Base-by-base conservation (phyloP, 1,140 invertebrate species). In the Tetranychus urticae region DNA sequence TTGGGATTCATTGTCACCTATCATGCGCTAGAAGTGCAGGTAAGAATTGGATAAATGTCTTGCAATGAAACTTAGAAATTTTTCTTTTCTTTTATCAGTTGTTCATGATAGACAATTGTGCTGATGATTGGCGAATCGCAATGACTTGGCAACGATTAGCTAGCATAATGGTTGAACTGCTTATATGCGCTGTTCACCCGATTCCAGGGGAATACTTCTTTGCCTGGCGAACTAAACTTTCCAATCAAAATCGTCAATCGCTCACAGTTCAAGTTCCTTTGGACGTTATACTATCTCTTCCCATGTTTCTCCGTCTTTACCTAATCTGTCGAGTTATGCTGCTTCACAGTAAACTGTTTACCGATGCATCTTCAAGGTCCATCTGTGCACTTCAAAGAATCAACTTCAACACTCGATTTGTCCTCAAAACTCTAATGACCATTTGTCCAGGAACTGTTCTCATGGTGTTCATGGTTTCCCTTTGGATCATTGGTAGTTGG, bases 401-500 rank as follows among this genome's bases (percentile, higher is more conserved):
- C 75, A 97, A 97, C 77, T 98, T 98, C 80, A 97, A 98, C 77
- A 97, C 94, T 37, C 81, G 85, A 70, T 99, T 99, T 77, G 93
- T 99, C 69, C 80, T 99, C 69, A 99, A 99, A 78, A 98, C 94
- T 56, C 77, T 98, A 66, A 98, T 98, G 94, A 60, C 59, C 12
- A 60, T 60, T 48, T 98, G 92, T 75, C 96, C 96, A 35, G 96
- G 93, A 66, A 97, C 92, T 56, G 91, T 98, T 62, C 79, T 98
- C 66, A 78, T 96, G 64, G 91, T 97, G 60, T 96, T 97, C 76
- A 97, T 97, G 86, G 86, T 98, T 60, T 97, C 93, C 0, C 77
- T 98, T 56, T 98, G 94, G 93, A 93, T 99, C 73, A 97, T 99
- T 67, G 92, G 92, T 55, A 94, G 87, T 68, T 99, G 94, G 94